Evolutionary conservation across 2,113 vertebrate species (phyloP).

Genomic region (Ibidorhyncha struthersii): DNA sequence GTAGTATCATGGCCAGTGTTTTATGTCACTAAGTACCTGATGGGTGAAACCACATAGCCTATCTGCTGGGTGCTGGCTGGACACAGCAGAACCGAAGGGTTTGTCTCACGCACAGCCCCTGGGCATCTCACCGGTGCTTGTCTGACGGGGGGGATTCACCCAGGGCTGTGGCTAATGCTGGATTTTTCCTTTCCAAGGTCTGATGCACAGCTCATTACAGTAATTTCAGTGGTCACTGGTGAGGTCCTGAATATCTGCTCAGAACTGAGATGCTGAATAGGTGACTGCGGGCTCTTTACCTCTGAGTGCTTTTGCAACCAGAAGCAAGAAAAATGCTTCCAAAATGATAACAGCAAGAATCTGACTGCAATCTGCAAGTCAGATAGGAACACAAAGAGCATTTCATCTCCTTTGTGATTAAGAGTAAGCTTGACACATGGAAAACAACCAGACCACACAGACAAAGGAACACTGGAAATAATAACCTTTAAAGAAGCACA

Average conservation of each 20-base stretch:
- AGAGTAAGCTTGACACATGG: conserved; percentile 29
- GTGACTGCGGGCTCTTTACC: neutral
- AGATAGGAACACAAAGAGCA: conserved; percentile 45
- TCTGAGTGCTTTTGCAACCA: neutral
- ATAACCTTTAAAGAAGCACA: conserved; percentile 51
- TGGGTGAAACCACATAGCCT: neutral
- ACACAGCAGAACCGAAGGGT: fast-evolving
- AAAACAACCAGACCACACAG: conserved; percentile 50
- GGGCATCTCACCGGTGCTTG: neutral
- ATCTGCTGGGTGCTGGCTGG: neutral
- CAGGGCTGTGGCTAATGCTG: neutral
- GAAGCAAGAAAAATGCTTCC: neutral
- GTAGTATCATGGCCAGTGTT: neutral
- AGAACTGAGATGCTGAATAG: neutral
- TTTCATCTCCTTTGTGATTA: conserved; percentile 42
- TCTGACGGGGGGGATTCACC: neutral
- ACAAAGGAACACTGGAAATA: conserved; percentile 50
- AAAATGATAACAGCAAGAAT: conserved; percentile 1
- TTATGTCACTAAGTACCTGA: neutral
- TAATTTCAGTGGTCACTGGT: neutral
- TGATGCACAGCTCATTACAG: neutral
- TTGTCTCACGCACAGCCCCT: neutral
- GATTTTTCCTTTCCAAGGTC: neutral
- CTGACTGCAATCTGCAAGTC: conserved; percentile 30
- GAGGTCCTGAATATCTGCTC: neutral